A percentile compares a stretch with the other conserved stretches of the same genome.
Conservation (phyloP, 2,797 vertebrate genomes). For the Brachyalestes nurse region DNA sequence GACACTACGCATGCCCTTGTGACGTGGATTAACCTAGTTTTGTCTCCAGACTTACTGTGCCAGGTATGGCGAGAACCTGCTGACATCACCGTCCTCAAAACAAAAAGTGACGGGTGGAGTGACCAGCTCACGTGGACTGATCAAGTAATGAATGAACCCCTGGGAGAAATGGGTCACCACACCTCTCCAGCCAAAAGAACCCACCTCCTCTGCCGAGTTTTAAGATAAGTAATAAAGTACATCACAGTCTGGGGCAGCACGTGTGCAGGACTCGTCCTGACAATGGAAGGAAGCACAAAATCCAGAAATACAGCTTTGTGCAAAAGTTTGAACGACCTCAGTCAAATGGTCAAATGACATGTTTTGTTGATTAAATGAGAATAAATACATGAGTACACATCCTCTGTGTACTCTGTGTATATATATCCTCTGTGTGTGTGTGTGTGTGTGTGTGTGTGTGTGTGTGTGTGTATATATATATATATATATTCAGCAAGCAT, state of each 20-base stretch:
- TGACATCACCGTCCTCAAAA: neutral
- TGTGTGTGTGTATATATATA: too few relatives aligned
- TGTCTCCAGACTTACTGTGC: conserved; percentile 10
- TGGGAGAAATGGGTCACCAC: conserved; percentile 10
- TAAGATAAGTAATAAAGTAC: neutral
- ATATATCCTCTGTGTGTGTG: too few relatives aligned
- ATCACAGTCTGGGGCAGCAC: neutral
- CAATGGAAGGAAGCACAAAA: neutral
- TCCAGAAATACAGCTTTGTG: neutral
- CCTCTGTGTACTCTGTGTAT: too few relatives aligned
- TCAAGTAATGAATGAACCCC: neutral
- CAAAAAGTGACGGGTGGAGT: neutral
- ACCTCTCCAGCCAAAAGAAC: neutral
- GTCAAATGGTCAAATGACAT: too few relatives aligned
- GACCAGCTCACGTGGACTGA: neutral
- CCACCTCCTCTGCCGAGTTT: neutral
- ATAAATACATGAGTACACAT: too few relatives aligned
- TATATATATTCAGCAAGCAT: too few relatives aligned
- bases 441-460: too few relatives aligned
- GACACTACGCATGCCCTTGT: conserved; percentile 61
- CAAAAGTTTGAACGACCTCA: too few relatives aligned
- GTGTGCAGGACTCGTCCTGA: neutral
- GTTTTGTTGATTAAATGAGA: too few relatives aligned
- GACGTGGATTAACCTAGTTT: conserved; percentile 59
- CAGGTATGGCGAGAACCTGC: neutral